These are phyloP conservation scores for Porites divaricata DNA, from an alignment of 92 coral and sea anemone species.

Conservation along the genomic window DNA sequence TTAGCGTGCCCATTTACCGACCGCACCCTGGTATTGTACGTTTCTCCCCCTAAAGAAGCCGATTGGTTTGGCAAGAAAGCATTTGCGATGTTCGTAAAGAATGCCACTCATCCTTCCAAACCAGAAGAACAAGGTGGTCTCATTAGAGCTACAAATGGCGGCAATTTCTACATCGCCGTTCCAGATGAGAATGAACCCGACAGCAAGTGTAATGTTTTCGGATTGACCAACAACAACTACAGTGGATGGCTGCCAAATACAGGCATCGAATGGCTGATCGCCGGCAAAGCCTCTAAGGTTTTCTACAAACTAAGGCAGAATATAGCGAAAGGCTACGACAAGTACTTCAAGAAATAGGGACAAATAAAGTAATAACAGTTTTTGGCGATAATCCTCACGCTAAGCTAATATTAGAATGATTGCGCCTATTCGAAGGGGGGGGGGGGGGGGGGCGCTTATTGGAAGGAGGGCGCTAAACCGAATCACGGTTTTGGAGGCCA, in stretches of 20 bases:
- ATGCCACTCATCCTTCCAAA: constrained; percentile 39
- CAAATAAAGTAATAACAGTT: not conserved
- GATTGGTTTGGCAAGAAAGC: constrained; percentile 56
- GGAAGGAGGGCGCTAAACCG: too few species aligned
- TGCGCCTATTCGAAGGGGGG: too few species aligned
- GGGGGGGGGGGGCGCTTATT: too few species aligned
- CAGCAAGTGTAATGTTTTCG: constrained; percentile 32
- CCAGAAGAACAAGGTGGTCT: constrained; percentile 27
- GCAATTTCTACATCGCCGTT: constrained; percentile 35
- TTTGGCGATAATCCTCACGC: too few species aligned
- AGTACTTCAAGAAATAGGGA: not conserved
- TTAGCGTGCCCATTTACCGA: constrained; percentile 37
- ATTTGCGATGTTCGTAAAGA: constrained; percentile 1
- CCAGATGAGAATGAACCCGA: constrained; percentile 51
- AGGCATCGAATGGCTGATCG: not conserved
- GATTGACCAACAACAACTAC: constrained; percentile 44
- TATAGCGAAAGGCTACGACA: not conserved
- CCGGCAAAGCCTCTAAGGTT: not conserved
- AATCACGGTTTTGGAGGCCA: too few species aligned
- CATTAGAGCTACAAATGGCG: constrained; percentile 41
- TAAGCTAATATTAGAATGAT: too few species aligned
- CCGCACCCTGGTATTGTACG: constrained; percentile 39
- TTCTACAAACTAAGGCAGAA: not conserved
- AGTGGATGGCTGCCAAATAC: constrained; percentile 35
- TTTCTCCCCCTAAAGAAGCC: constrained; percentile 25